These are phyloP conservation scores for Mya arenaria DNA, from an alignment of 1,140 invertebrate genomes.

Conservation along the genomic window DNA sequence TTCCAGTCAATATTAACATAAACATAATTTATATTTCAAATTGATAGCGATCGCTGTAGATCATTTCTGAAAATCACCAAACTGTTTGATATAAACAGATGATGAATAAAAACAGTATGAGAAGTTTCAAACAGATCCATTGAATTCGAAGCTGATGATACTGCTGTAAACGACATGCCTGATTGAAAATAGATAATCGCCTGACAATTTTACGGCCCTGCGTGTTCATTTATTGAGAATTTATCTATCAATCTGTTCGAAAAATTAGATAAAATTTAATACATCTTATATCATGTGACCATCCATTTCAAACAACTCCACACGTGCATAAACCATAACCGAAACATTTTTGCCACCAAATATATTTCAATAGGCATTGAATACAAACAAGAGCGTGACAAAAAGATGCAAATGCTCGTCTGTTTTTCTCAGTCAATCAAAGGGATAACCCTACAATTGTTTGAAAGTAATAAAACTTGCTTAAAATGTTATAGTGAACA, in stretches of 20 bases:
- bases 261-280: conserved; percentile 40
- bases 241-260: conserved; percentile 47
- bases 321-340: too few relatives aligned
- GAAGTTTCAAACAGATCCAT: neutral
- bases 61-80: conserved; percentile 23
- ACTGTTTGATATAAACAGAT: neutral
- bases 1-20: conserved; percentile 44
- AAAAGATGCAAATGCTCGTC: too few relatives aligned
- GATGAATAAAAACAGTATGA: neutral
- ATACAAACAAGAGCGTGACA: too few relatives aligned
- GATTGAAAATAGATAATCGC: conserved; percentile 50
- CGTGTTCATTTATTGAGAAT: conserved; percentile 38
- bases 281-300: too few relatives aligned
- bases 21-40: conserved; percentile 49
- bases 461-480: too few relatives aligned
- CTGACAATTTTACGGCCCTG: neutral
- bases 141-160: neutral
- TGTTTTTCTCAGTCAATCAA: too few relatives aligned
- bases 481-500: too few relatives aligned
- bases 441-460: too few relatives aligned
- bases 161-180: neutral
- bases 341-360: too few relatives aligned
- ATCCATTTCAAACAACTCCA: too few relatives aligned
- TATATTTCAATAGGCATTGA: too few relatives aligned
- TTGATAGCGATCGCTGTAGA: conserved; percentile 40